Conservation (phyloP, 2,797 vertebrate species). For the Merluccius polli region DNA sequence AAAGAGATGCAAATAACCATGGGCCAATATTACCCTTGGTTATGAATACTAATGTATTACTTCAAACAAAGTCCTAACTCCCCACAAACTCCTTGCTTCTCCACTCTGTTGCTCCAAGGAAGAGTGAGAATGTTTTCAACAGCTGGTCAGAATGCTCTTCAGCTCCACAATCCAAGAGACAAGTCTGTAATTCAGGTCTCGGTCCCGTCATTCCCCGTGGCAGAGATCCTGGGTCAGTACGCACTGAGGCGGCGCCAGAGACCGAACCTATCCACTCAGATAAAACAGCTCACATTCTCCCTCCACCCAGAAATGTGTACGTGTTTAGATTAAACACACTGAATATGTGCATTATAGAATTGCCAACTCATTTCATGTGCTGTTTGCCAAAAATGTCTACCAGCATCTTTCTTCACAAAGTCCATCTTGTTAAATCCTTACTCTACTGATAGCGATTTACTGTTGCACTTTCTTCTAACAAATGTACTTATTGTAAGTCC, state of each 20-base stretch:
- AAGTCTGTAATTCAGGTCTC: neutral
- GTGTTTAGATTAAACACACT: neutral
- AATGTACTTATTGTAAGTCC: too few relatives aligned
- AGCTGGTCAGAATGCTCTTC: neutral
- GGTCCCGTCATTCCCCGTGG: neutral
- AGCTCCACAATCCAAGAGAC: too few relatives aligned
- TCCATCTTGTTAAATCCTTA: too few relatives aligned
- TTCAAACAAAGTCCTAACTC: neutral
- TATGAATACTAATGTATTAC: neutral
- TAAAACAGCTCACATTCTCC: neutral
- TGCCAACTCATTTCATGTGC: neutral
- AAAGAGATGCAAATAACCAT: neutral
- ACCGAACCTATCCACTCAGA: neutral
- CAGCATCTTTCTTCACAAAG: neutral
- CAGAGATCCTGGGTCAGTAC: neutral
- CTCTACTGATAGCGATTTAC: too few relatives aligned
- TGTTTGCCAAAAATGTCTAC: neutral
- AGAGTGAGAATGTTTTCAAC: too few relatives aligned
- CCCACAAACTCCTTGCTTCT: neutral
- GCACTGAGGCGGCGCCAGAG: neutral
- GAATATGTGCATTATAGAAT: neutral
- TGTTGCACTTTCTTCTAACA: too few relatives aligned
- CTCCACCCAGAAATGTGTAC: neutral
- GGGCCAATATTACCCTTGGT: neutral
- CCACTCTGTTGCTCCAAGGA: too few relatives aligned